Evolutionary conservation across 2,888 invertebrate species (phyloP), one percentile per base, ranked within the genome.

Genomic region (Philopedon plagiatum): DNA sequence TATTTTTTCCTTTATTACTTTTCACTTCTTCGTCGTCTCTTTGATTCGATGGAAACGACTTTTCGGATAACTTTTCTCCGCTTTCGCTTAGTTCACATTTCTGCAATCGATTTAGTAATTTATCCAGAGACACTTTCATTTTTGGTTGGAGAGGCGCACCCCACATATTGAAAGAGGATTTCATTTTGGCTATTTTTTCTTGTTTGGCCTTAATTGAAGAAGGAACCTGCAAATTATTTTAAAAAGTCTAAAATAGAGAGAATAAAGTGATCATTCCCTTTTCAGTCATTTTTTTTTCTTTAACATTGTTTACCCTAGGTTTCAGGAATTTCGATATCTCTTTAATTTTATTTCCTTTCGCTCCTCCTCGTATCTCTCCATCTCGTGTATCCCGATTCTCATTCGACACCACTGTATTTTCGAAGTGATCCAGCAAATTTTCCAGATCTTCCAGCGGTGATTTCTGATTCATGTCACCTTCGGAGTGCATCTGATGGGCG

Each of bases 101-200:
- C 60, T 78, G 79, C 4, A 80, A 72, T 13, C 79, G 75, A 32
- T 76, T 75, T 8, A 79, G 73, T 46, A 79, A 49, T 61, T 74
- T 76, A 60, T 80, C 79, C 34, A 80, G 46, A 15, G 77, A 77
- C 1, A 64, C 8, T 29, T 73, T 73, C 69, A 73, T 51, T 46
- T 69, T 64, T 1, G 73, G 73, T 18, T 64, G 21, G 1, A 68
- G 18, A 3, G 49, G 7, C 5, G 4, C 15, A 1, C 37, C 54
- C 5, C 19, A n/a, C 34, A 37, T 37, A 60, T 60, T 60, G 2
- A 61, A 5, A 7, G 61, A 44, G 18, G 57, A 26, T 41, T 51
- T 57, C 39, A 71, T 58, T 13, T 64, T 51, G 5, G 58, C 58
- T 13, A 68, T 8, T 41, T 41, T 41, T 15, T 71, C 63, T 44